These are phyloP conservation scores for Podarcis siculus DNA, from an alignment of 2,797 vertebrate genomes.

Conservation along the genomic window DNA sequence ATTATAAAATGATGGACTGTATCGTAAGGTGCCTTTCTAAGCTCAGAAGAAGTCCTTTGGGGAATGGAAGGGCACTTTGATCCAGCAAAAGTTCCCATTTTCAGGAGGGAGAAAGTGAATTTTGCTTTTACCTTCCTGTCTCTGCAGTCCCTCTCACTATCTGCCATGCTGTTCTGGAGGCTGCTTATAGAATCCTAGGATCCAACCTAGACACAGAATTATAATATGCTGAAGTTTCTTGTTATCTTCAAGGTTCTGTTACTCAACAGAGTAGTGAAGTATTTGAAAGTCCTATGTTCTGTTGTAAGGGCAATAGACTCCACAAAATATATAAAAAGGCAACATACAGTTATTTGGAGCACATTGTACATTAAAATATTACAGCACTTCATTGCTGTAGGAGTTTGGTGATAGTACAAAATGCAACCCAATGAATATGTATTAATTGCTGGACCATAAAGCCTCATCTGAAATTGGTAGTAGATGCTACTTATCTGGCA, in stretches of 20 bases:
- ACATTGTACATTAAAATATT: background rate
- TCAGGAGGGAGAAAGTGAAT: background rate
- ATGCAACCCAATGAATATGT: constrained; percentile 8
- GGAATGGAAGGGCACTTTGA: background rate
- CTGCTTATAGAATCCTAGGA: background rate
- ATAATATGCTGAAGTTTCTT: constrained; percentile 26
- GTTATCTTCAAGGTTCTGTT: constrained; percentile 1
- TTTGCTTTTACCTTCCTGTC: background rate
- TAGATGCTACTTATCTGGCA: constrained; percentile 51
- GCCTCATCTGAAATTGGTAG: constrained; percentile 46
- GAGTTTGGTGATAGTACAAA: constrained; percentile 15
- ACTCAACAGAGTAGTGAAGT: background rate
- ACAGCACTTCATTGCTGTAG: background rate
- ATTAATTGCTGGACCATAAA: constrained; percentile 30
- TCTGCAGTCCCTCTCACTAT: background rate
- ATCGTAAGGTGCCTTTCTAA: background rate
- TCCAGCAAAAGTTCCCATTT: background rate
- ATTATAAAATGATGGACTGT: background rate
- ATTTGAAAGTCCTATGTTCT: background rate
- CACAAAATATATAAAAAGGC: background rate
- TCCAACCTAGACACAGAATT: background rate
- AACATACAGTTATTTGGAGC: background rate
- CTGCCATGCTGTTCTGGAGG: background rate
- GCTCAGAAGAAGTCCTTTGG: background rate
- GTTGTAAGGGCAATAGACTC: background rate